Evolutionary conservation across 2,113 vertebrate species (phyloP), one percentile per base, ranked within the genome.

Genomic region (Chunga burmeisteri): DNA sequence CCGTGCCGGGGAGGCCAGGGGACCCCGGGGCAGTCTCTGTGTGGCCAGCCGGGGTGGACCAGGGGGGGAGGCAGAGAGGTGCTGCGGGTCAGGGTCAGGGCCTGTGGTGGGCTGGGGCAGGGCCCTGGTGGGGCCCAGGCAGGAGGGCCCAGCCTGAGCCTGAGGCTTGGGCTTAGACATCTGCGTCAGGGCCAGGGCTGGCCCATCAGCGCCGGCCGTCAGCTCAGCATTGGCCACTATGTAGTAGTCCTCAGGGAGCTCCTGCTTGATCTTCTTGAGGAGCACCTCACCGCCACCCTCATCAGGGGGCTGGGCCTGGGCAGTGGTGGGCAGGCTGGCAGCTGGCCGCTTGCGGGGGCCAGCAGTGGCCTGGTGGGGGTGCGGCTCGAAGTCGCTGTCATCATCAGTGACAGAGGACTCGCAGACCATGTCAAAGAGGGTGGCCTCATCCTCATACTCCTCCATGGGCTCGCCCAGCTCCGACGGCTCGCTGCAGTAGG

Each of bases 351-450:
- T 66, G 94, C 96, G 98, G 71, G 97, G 81, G n/a, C 96, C 85
- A 0, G 71, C 8, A 1, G 98, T 95, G 42, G 97, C 89, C 26
- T 98, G 97, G 49, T 97, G 98, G 0, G 92, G 68, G 34, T 97
- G 97, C 3, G 98, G 98, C 95, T 99, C 99, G 1, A 98, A 99
- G 93, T 99, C 99, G 2, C 98, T 98, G 56, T 99, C 99, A 71
- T 99, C 99, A 2, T 99, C 99, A 0, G 99, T 99, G 55, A 98
- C 99, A 0, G 99, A 99, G 16, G 99, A 99, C 90, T 99, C 99
- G 2, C 99, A 99, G 36, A 98, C 98, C 85, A 99, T 99, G 95
- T 99, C 99, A 2, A 99, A 99, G 83, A 99, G 98, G 13, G 98
- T 98, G 91, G 97, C 98, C 91, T 98, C 98, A 56, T 98, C 98